A percentile compares a stretch with the other conserved stretches of the same genome.
These are phyloP conservation scores for Heliangelus exortis DNA, from an alignment of 2,797 vertebrate species.

Conservation along the genomic window DNA sequence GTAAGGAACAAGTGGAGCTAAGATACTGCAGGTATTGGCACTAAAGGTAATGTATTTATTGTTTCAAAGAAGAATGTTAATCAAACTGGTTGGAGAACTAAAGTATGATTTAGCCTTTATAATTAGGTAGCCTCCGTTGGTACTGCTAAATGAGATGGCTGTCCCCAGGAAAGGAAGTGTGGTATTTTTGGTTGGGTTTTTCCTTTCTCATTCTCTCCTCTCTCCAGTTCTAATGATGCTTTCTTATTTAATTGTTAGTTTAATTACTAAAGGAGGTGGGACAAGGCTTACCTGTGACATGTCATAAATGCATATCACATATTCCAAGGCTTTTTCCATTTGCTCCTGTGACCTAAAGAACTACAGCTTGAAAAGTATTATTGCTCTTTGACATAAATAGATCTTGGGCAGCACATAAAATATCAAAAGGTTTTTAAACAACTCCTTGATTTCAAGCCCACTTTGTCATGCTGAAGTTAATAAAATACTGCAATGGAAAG, in stretches of 20 bases:
- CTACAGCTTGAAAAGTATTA: neutral
- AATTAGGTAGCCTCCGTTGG: neutral
- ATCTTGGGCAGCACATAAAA: neutral
- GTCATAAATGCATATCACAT: neutral
- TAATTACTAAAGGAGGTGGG: neutral
- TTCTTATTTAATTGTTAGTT: neutral
- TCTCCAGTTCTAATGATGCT: neutral
- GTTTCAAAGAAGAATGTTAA: neutral
- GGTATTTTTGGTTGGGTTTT: neutral
- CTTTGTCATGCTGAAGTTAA: neutral
- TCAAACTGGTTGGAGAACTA: neutral
- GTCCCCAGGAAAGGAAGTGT: neutral
- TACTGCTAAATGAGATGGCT: neutral
- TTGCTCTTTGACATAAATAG: neutral
- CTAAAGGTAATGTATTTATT: neutral
- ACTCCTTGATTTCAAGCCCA: neutral
- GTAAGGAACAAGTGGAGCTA: neutral
- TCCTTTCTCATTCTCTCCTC: fast-evolving
- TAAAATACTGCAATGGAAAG: neutral
- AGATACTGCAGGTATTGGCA: neutral
- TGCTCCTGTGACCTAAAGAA: neutral
- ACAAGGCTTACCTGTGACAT: neutral
- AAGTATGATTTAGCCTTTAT: neutral
- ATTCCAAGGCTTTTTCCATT: neutral
- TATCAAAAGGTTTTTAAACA: neutral